These are phyloP conservation scores for Acrocephalus arundinaceus DNA, from an alignment of 2,113 vertebrate species.

Conservation along the genomic window DNA sequence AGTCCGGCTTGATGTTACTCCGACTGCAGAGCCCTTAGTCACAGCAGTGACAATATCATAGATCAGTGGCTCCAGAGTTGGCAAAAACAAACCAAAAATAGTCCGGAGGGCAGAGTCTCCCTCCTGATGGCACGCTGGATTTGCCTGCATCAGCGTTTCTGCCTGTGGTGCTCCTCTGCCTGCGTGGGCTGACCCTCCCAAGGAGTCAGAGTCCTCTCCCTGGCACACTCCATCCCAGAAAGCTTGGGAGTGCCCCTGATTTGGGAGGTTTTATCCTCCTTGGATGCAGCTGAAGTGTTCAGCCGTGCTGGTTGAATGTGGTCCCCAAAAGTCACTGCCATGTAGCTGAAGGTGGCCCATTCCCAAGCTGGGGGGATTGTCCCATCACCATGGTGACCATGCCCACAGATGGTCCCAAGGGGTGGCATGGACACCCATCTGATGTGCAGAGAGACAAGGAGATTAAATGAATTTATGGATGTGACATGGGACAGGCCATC, in stretches of 20 bases:
- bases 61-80: constrained; percentile 40
- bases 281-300: no score
- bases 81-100: constrained; percentile 46
- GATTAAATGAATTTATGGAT: background rate
- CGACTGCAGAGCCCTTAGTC: constrained; percentile 45
- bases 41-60: constrained; percentile 27
- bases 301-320: rapidly evolving
- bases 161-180: background rate
- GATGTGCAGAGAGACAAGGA: background rate
- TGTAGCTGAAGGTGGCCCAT: background rate
- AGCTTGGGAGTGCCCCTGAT: background rate
- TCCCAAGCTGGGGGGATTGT: background rate
- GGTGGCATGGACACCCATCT: rapidly evolving
- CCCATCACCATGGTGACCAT: rapidly evolving
- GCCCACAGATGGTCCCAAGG: background rate
- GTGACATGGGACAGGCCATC: background rate
- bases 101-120: background rate
- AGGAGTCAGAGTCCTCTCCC: background rate
- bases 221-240: background rate
- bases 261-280: background rate
- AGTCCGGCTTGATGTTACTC: background rate
- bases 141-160: background rate
- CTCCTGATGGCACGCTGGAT: background rate
- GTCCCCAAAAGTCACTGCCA: background rate
- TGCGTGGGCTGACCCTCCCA: background rate